These are phyloP conservation scores for Heliconius himera DNA, from an alignment of 1,140 invertebrate genomes.

Conservation along the genomic window DNA sequence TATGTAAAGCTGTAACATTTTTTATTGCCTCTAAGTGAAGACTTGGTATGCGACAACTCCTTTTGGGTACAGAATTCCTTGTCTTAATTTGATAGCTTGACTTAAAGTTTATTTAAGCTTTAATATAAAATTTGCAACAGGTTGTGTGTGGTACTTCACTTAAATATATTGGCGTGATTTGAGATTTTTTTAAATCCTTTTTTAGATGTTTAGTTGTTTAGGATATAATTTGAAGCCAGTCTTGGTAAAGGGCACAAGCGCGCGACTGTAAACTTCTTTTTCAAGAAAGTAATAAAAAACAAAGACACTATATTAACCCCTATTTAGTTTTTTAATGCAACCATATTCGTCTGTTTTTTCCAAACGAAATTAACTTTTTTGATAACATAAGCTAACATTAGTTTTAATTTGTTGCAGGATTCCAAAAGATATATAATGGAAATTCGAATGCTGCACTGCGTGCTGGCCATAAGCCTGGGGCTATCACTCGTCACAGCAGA, in stretches of 20 bases:
- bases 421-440: slow-evolving; percentile 56
- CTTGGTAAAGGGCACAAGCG: no score
- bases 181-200: no score
- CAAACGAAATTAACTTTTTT: background rate
- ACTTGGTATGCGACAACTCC: background rate
- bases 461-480: slow-evolving; percentile 50
- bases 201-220: no score
- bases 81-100: background rate
- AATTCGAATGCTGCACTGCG: slow-evolving; percentile 45
- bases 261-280: background rate
- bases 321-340: no score
- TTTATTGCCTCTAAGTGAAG: background rate
- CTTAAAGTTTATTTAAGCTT: background rate
- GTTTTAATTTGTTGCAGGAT: slow-evolving; percentile 63
- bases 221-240: background rate
- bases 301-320: background rate
- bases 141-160: background rate
- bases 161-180: no score
- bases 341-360: background rate
- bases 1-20: slow-evolving; percentile 8
- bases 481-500: slow-evolving; percentile 55
- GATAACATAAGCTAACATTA: background rate
- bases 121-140: background rate
- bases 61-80: slow-evolving; percentile 1
- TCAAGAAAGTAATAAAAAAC: background rate